Base-by-base conservation (phyloP, 2,797 vertebrate genomes). In the Sebastes cheni region DNA sequence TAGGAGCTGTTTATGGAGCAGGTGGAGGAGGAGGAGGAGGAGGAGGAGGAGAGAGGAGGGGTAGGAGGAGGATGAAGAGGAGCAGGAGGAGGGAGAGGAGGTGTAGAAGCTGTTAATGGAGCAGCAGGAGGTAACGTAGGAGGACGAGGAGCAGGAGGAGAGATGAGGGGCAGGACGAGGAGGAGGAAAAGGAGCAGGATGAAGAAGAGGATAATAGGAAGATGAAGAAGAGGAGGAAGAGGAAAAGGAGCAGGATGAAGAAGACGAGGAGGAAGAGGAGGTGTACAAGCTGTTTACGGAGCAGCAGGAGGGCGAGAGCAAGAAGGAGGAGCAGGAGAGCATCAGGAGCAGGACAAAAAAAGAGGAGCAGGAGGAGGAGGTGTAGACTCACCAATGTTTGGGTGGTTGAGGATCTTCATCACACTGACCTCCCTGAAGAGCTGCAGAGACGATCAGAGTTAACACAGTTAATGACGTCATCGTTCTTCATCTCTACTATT, bases 351-450 rank as follows among this genome's bases (percentile, higher is more conserved):
- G 46, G 46, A 50, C 18, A 20, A 50, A 0, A 1, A 50, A 50
- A 9, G 10, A 34, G 5, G 30, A 62, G 59, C 5, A 61, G 13
- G 23, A 58, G 55, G 27, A 65, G 2, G 39, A 64, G 29, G 52
- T 6, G 42, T 0, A 20, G 20, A 58, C 97, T 94, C 95, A 98
- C 97, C 97, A 88, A 98, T 98, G 94, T 97, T 98, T 56, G 97
- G 97, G 86, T 98, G 97, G 94, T 97, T 98, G 91, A 98, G 80
- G 89, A 97, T 97, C 96, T 98, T 98, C 97, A 98, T 98, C 94
- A 98, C 97, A 85, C 97, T 96, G 83, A 98, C 97, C 96, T 98
- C 97, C 86, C 97, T 96, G 93, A 97, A 98, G 84, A 98, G 94
- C 97, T 98, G 95, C 85, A 82, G 81, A 93, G 90, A 50, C 2